Base-by-base conservation (phyloP, 2,888 invertebrate species). In the Drosophila austrosaltans region DNA sequence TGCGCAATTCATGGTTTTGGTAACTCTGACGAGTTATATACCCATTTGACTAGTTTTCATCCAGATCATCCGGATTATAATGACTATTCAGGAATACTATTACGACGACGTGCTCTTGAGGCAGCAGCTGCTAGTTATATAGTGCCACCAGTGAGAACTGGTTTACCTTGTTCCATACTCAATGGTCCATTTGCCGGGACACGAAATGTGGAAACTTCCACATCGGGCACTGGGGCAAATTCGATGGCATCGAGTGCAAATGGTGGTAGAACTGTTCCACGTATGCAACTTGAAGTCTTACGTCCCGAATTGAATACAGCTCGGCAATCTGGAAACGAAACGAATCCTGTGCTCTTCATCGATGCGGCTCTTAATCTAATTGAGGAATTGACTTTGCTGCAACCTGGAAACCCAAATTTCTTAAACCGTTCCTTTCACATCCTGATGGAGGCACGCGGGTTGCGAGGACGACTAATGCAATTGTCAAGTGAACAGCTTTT, bases 11-110 rank as follows among this genome's bases (percentile, higher is more conserved):
- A 4, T 1, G 82, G 80, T 0, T 68, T 73, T 2, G 71, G 32
- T 4, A 54, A 12, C 42, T 2, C 12, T 2, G 39, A 57, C 1
- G 44, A 59, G 1, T 64, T 80, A 56, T 68, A 65, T 28, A 20
- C 16, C 10, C 81, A 82, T 25, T 8, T 82, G 2, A 8, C 3
- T 12, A 20, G 48, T 0, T 2, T 0, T 7, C 81, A 82, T 57
- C 32, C 16, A 0, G 12, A 20, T 0, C 78, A 85, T 30, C 5
- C 0, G 6, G 78, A 82, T 3, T 76, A 56, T 10, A 6, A 53
- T 2, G 60, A 58, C 0, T 81, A 82, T 28, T 39, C 65, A 12
- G 7, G n/a, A 16, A 60, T 82, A 77, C 6, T 56, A 56, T 3
- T 28, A 42, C 3, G 12, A 10, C 6, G 58, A 1, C 32, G 48